phyloP scores from a whole-genome alignment of 2,797 vertebrate species.

The Chloroceryle amazona region DNA sequence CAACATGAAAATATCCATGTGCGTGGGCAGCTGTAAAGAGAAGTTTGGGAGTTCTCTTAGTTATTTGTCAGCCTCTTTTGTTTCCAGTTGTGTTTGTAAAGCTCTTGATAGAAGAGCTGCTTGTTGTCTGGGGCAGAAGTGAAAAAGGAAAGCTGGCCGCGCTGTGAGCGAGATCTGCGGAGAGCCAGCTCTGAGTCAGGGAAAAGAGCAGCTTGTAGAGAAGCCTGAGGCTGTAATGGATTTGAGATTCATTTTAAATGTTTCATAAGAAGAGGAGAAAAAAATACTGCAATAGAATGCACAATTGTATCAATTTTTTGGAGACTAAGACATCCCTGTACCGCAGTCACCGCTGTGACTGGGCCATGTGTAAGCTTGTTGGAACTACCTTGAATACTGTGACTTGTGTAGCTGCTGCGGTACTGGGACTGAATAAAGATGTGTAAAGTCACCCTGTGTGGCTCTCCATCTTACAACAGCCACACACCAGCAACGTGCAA shows the following conservation, averaged over 20 bases:
- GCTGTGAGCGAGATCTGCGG: background rate
- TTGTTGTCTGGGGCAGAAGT: background rate
- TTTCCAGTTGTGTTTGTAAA: background rate
- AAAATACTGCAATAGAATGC: background rate
- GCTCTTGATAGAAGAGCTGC: background rate
- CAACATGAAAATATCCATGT: background rate
- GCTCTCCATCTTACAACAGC: background rate
- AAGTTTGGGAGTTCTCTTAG: background rate
- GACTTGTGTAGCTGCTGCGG: background rate
- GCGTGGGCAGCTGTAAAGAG: background rate
- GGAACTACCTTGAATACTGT: too few relatives aligned
- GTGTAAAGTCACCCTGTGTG: background rate
- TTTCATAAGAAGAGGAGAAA: background rate
- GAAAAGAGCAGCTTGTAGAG: conserved; percentile 21
- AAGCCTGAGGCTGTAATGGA: background rate
- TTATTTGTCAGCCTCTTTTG: background rate
- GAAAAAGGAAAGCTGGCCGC: background rate
- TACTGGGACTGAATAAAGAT: background rate
- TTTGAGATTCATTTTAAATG: background rate
- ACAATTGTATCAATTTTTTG: background rate
- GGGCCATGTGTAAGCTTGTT: background rate
- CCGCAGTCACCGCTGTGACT: background rate
- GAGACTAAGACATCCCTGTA: background rate
- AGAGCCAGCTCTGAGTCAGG: conserved; percentile 21
- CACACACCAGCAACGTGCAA: background rate